Base-by-base conservation (phyloP, 2,888 invertebrate genomes). In the Ryuthela nishihirai region DNA sequence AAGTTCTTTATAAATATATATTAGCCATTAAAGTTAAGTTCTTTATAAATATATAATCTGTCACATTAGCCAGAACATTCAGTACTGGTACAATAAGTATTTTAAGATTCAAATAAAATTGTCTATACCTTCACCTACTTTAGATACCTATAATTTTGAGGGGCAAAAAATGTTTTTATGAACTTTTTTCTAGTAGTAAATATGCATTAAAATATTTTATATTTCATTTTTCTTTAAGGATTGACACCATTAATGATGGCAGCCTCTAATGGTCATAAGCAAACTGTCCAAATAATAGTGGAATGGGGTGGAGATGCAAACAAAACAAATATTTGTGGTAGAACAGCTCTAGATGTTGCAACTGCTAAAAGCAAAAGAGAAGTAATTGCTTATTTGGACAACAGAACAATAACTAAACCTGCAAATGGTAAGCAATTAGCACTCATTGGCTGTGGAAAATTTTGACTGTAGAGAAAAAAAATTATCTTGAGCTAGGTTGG, bases 311-410 rank as follows among this genome's bases (percentile, higher is more conserved):
- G 71, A 18, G 73, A 75, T 64, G 71, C 72, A 1, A 73, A 75
- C 64, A 64, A 70, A 9, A 69, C 68, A 3, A 72, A 73, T 64
- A 71, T 72, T 3, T 70, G 71, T 54, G 70, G 70, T 26, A 69
- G 70, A 40, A 75, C 75, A 3, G 74, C 75, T 10, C 66, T 75
- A 5, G 73, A 74, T 54, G 70, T 75, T 39, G 75, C 75, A 5
- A 67, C 66, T 9, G 53, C 68, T 17, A 56, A 70, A 34, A 69
- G 68, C 10, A 70, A 70, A 44, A 64, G 69, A 49, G 72, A 73
- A 56, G 72, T 75, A 0, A 63, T 68, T 36, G 70, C 70, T 7
- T 74, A 71, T 62, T 67, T 75, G 7, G 72, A 73, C 21, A 64
- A 73, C 24, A 74, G 73, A 62, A 74, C 74, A 17, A 70, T 70